Percentiles rank a stretch among this genome's conserved stretches.
phyloP scores from a whole-genome alignment of 2,888 invertebrate genomes.

The Euphydryas editha region DNA sequence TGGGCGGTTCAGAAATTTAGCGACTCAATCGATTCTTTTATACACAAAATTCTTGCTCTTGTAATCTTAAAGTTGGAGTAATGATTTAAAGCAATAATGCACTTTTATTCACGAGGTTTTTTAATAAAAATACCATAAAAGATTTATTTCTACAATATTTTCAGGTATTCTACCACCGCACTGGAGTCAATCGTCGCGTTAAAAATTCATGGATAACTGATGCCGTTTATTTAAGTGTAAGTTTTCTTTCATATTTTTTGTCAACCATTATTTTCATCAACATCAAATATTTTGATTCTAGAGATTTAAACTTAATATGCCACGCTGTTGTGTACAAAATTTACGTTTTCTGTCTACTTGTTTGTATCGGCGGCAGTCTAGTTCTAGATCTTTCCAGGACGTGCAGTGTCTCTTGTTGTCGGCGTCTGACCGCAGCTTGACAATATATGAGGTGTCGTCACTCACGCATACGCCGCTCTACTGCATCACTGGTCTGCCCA shows the following conservation, averaged over 20 bases:
- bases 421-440: constrained; percentile 84
- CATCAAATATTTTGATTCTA: neutral
- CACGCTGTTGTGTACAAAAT: too few species aligned
- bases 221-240: constrained; percentile 78
- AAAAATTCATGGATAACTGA: constrained; percentile 86
- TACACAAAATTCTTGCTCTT: too few species aligned
- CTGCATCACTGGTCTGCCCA: constrained; percentile 82
- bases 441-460: constrained; percentile 84
- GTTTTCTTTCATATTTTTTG: constrained; percentile 33
- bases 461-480: constrained; percentile 82
- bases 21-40: too few species aligned
- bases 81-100: too few species aligned
- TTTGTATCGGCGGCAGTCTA: too few species aligned
- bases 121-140: too few species aligned
- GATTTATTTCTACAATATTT: constrained; percentile 21
- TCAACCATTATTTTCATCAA: neutral
- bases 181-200: constrained; percentile 73
- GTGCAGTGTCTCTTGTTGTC: constrained; percentile 80
- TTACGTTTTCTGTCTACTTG: too few species aligned
- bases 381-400: constrained; percentile 62
- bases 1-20: too few species aligned
- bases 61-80: too few species aligned
- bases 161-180: constrained; percentile 80
- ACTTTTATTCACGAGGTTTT: too few species aligned
- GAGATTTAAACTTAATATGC: too few species aligned